Conservation (phyloP, 2,113 vertebrate genomes). For the Pelobates fuscus region DNA sequence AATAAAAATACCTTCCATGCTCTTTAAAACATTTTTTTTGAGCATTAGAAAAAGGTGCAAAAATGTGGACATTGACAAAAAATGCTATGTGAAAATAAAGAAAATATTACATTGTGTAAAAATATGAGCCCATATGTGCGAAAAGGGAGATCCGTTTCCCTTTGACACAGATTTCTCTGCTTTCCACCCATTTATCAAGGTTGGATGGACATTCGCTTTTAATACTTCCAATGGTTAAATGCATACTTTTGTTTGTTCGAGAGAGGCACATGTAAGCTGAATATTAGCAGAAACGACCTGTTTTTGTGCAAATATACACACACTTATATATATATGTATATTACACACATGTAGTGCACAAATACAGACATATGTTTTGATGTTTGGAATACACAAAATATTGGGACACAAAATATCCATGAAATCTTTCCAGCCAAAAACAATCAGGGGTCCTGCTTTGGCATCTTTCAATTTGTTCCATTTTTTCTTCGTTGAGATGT, state of each 20-base stretch:
- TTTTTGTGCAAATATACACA: constrained; percentile 17
- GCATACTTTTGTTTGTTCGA: constrained; percentile 52
- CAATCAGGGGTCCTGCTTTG: constrained; percentile 81
- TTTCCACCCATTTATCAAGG: constrained; percentile 57
- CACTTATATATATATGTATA: not conserved
- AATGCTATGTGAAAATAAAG: constrained; percentile 50
- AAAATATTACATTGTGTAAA: constrained; percentile 52
- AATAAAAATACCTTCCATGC: constrained; percentile 51
- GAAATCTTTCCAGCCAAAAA: constrained; percentile 54
- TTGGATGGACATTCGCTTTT: constrained; percentile 48
- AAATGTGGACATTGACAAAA: constrained; percentile 56
- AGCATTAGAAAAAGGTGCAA: constrained; percentile 63
- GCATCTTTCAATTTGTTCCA: constrained; percentile 56
- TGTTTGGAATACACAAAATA: constrained; percentile 54
- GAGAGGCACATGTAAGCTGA: constrained; percentile 54
- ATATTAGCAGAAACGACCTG: constrained; percentile 8
- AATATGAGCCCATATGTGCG: constrained; percentile 27
- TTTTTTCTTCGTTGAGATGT: constrained; percentile 49
- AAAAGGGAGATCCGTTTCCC: constrained; percentile 51
- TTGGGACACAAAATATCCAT: constrained; percentile 35
- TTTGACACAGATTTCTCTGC: constrained; percentile 52
- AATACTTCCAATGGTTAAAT: constrained; percentile 66
- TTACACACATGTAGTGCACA: constrained; percentile 1
- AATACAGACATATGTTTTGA: not conserved
- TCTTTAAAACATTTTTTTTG: constrained; percentile 54